phyloP scores from a whole-genome alignment of 2,797 vertebrate genomes.

The Thunnus albacares region DNA sequence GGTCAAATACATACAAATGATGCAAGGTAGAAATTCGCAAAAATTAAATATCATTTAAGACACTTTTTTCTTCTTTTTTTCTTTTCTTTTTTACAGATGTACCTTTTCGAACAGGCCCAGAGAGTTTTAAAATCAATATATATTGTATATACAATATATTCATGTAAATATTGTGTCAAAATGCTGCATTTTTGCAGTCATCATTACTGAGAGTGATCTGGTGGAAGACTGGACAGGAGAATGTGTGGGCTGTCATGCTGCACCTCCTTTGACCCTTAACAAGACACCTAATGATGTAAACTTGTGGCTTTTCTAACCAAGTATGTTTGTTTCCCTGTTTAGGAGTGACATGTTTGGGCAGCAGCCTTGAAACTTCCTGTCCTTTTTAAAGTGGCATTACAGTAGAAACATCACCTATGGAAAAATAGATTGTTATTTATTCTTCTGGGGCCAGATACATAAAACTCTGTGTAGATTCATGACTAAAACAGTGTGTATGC shows the following conservation, averaged over 20 bases:
- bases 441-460: neutral
- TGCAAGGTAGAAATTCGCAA: neutral
- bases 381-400: neutral
- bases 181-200: constrained; percentile 3
- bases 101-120: neutral
- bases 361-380: neutral
- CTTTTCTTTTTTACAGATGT: neutral
- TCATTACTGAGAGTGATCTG: constrained; percentile 15
- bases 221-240: constrained; percentile 5
- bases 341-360: neutral
- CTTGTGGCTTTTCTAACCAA: neutral
- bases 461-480: too few species aligned
- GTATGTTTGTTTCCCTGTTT: neutral
- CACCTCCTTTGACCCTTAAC: constrained; percentile 30
- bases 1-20: too few species aligned
- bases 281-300: constrained; percentile 31
- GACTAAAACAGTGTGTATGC: too few species aligned
- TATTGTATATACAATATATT: too few species aligned
- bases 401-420: neutral
- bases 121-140: neutral
- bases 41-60: neutral
- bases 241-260: constrained; percentile 25
- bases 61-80: neutral
- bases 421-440: neutral
- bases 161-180: neutral